These are phyloP conservation scores for Sycophila sp. DNA, from an alignment of 1,140 invertebrate genomes.

Conservation along the genomic window DNA sequence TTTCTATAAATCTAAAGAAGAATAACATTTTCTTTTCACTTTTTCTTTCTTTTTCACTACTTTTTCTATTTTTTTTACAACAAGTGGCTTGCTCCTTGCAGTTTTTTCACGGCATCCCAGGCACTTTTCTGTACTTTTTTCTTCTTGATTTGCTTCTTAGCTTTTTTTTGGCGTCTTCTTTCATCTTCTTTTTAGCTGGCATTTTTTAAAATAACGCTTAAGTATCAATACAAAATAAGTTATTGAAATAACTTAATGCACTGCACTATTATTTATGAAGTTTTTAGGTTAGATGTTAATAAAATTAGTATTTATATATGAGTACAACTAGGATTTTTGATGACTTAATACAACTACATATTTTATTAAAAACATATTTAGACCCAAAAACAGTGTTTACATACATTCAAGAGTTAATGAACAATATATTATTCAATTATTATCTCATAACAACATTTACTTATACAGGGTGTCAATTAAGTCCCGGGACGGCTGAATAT, in stretches of 20 bases:
- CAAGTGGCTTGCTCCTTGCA: neutral
- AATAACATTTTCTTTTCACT: slow-evolving; percentile 18
- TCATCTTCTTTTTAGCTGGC: neutral
- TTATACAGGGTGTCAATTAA: no score
- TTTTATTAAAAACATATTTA: neutral
- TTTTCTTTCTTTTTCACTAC: neutral
- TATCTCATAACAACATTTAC: no score
- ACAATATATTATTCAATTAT: neutral
- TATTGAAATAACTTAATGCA: neutral
- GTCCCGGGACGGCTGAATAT: no score
- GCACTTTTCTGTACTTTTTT: no score
- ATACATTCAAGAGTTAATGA: neutral
- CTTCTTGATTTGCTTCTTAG: neutral
- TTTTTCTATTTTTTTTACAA: no score
- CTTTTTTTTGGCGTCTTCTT: neutral
- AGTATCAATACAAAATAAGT: neutral
- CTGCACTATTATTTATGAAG: neutral
- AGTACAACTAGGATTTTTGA: no score
- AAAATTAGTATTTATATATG: no score
- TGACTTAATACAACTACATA: no score
- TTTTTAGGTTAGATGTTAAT: neutral
- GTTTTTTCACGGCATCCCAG: no score
- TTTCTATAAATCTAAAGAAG: neutral
- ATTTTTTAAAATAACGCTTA: neutral
- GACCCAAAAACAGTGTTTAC: neutral